Percentiles rank a stretch among this genome's conserved stretches.
phyloP scores from a whole-genome alignment of 1,140 invertebrate genomes.

The Papilio polyxenes region DNA sequence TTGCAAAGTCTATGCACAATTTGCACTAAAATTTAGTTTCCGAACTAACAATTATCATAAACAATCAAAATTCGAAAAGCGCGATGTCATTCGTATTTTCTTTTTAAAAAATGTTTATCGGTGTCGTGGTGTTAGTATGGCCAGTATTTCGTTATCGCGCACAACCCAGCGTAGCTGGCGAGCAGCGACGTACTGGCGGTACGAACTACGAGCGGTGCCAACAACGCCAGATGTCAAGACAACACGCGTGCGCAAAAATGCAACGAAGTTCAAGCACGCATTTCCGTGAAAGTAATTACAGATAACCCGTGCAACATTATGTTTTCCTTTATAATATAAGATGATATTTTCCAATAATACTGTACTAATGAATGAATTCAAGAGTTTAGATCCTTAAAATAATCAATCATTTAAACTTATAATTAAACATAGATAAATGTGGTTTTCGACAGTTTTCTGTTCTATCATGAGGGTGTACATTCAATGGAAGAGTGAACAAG shows the following conservation, averaged over 20 bases:
- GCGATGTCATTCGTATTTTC: slow-evolving; percentile 32
- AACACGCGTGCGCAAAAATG: slow-evolving; percentile 1
- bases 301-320: not conserved
- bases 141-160: slow-evolving; percentile 39
- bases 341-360: no score
- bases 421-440: no score
- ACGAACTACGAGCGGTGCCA: slow-evolving; percentile 29
- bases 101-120: slow-evolving; percentile 24
- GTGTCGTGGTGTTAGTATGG: slow-evolving; percentile 28
- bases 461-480: not conserved
- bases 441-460: no score
- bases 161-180: slow-evolving; percentile 49
- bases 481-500: not conserved
- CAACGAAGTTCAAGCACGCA: slow-evolving; percentile 14
- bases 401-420: no score
- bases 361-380: no score
- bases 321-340: not conserved
- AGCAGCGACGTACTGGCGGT: slow-evolving; percentile 53
- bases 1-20: slow-evolving; percentile 33
- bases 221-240: slow-evolving; percentile 32
- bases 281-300: slow-evolving; percentile 19
- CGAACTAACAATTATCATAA: slow-evolving; percentile 34
- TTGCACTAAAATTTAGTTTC: slow-evolving; percentile 30
- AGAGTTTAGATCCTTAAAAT: no score
- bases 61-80: not conserved